A percentile compares a stretch with the other conserved stretches of the same genome.
These are phyloP conservation scores for Channa argus DNA, from an alignment of 2,113 vertebrate species.

Conservation along the genomic window DNA sequence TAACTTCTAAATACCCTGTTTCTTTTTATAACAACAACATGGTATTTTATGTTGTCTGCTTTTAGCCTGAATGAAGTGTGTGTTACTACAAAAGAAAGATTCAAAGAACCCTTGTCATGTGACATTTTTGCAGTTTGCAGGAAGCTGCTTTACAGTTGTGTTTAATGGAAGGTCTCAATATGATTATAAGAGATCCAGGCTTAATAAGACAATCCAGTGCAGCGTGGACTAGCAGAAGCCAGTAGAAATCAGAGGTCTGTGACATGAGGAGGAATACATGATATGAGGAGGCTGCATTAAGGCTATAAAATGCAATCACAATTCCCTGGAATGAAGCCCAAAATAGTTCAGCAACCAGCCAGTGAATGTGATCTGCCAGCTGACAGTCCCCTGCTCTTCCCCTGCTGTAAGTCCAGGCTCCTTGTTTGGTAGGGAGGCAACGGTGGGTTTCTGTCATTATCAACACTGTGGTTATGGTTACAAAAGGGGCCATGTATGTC, in stretches of 20 bases:
- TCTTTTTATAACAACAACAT: background rate
- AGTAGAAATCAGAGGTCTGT: slow-evolving; percentile 69
- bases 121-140: background rate
- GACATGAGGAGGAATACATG: slow-evolving; percentile 53
- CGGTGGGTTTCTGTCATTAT: slow-evolving; percentile 23
- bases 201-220: slow-evolving; percentile 70
- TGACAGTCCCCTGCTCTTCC: slow-evolving; percentile 19
- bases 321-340: slow-evolving; percentile 57
- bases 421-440: slow-evolving; percentile 14
- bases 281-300: slow-evolving; percentile 45
- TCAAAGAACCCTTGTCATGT: background rate
- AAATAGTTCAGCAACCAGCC: slow-evolving; percentile 53
- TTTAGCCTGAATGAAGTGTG: too few relatives aligned
- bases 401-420: slow-evolving; percentile 1
- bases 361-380: slow-evolving; percentile 39
- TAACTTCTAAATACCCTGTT: background rate
- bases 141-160: slow-evolving; percentile 22
- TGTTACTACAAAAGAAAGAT: too few relatives aligned
- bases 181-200: slow-evolving; percentile 47
- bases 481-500: slow-evolving; percentile 9
- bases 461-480: slow-evolving; percentile 2
- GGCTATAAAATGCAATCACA: slow-evolving; percentile 67
- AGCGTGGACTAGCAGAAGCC: slow-evolving; percentile 58
- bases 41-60: background rate
- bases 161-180: slow-evolving; percentile 10